phyloP scores from a whole-genome alignment of 2,797 vertebrate genomes.

The Gallinago stenura region DNA sequence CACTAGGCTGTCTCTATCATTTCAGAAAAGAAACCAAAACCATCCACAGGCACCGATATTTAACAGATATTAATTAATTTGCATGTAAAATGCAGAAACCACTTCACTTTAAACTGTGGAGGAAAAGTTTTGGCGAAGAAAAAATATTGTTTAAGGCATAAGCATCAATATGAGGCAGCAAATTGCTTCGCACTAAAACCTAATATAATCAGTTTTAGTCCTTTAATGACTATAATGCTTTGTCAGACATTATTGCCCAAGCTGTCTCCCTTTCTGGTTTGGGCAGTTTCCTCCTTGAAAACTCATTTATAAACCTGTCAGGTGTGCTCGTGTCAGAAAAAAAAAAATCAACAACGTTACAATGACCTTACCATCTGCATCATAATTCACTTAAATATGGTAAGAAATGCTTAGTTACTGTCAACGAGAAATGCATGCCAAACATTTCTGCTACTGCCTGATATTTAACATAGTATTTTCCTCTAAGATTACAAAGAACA shows the following conservation, averaged over 20 bases:
- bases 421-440: background rate
- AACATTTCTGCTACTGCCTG: background rate
- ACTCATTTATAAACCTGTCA: slow-evolving; percentile 13
- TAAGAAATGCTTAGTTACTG: background rate
- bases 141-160: background rate
- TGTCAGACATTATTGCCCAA: background rate
- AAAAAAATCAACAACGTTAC: background rate
- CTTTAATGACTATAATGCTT: background rate
- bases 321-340: background rate
- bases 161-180: background rate
- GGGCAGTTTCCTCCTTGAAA: background rate
- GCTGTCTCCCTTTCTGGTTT: background rate
- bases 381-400: background rate
- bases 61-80: background rate
- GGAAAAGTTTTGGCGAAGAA: background rate
- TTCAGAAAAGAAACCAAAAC: background rate
- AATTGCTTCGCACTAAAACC: background rate
- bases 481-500: background rate
- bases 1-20: background rate
- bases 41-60: background rate
- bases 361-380: background rate
- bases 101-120: background rate
- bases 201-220: background rate
- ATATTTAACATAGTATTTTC: background rate
- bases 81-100: background rate